Evolutionary conservation across 1,140 invertebrate genomes (phyloP).

Genomic region (Zaprionus ornatus): DNA sequence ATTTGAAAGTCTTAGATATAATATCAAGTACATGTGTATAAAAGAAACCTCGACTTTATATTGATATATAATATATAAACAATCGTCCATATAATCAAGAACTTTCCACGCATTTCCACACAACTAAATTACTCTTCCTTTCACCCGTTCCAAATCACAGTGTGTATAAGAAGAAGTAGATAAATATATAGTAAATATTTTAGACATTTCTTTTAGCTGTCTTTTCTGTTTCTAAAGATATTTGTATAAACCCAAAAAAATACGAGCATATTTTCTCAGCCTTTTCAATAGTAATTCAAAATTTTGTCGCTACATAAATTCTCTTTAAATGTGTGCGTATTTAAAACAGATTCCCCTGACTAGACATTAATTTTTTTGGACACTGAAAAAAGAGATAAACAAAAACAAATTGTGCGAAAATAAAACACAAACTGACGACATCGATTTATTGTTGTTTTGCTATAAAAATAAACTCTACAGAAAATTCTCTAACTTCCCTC

Average conservation of each 20-base stretch:
- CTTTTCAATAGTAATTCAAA: slow-evolving; percentile 22
- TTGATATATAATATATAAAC: too few relatives aligned
- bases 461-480: slow-evolving; percentile 18
- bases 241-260: slow-evolving; percentile 5
- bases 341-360: slow-evolving; percentile 45
- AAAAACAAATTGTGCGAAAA: slow-evolving; percentile 29
- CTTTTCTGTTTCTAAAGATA: background rate
- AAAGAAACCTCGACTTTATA: too few relatives aligned
- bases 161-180: background rate
- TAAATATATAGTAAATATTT: background rate
- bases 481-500: slow-evolving; percentile 2
- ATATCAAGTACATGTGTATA: too few relatives aligned
- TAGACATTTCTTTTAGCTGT: background rate
- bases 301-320: slow-evolving; percentile 55
- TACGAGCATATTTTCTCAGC: slow-evolving; percentile 3
- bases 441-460: slow-evolving; percentile 36
- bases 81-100: too few relatives aligned
- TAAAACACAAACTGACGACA: slow-evolving; percentile 36
- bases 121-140: too few relatives aligned
- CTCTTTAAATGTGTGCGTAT: slow-evolving; percentile 9
- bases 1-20: too few relatives aligned
- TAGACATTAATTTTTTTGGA: slow-evolving; percentile 59
- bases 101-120: too few relatives aligned
- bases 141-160: too few relatives aligned
- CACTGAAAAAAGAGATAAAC: slow-evolving; percentile 8